Conservation (phyloP, 2,888 invertebrate genomes). For the Tridacna crocea region DNA sequence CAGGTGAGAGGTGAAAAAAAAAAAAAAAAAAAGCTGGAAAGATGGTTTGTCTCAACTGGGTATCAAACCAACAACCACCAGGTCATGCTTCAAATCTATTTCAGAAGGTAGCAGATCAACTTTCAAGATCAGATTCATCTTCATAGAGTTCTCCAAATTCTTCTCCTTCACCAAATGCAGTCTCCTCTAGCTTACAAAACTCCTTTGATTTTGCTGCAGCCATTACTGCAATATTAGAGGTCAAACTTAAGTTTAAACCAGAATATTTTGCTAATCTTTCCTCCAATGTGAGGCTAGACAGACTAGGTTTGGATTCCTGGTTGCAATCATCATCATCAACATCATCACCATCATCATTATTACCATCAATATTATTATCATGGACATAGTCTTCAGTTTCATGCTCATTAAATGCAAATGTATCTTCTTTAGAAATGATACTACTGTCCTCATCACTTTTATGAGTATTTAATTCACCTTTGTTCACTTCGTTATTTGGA, state of each 20-base stretch:
- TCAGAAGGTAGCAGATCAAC: not conserved
- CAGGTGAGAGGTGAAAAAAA: too few relatives aligned
- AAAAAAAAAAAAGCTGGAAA: too few relatives aligned
- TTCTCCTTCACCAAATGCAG: conserved; percentile 61
- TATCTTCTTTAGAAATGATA: not conserved
- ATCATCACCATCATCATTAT: conserved; percentile 18
- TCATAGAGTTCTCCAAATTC: conserved; percentile 67
- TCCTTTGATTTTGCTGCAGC: conserved; percentile 68
- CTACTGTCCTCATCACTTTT: not conserved
- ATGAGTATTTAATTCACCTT: too few relatives aligned
- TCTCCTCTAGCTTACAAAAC: conserved; percentile 56
- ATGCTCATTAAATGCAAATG: not conserved
- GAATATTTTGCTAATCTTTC: conserved; percentile 59
- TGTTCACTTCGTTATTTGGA: not conserved
- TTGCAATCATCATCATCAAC: conserved; percentile 4
- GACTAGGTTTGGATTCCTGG: conserved; percentile 24
- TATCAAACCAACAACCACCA: too few relatives aligned
- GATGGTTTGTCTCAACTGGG: too few relatives aligned
- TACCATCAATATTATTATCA: not conserved
- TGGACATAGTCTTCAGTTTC: not conserved
- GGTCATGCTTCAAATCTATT: not conserved
- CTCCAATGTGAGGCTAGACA: conserved; percentile 39
- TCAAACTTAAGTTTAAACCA: conserved; percentile 61
- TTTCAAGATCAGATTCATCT: conserved; percentile 30
- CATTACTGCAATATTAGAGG: conserved; percentile 69